Base-by-base conservation (phyloP, 2,113 vertebrate genomes). In the Oryzias woworae region DNA sequence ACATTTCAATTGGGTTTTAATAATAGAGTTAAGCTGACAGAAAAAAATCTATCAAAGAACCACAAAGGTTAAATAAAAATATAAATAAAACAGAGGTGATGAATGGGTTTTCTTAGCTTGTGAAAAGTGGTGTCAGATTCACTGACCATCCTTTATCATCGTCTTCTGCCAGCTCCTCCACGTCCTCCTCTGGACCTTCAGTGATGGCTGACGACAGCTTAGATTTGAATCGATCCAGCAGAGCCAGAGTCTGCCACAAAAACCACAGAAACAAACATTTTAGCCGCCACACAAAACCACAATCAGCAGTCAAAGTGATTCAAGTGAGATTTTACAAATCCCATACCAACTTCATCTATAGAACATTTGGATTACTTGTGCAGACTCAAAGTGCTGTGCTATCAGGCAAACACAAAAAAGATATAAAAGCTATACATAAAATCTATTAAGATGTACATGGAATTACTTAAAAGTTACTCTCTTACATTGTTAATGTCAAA, bases 81-180 rank as follows among this genome's bases (percentile, higher is more conserved):
- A 24, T 23, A 16, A 13, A 44, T 16, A 24, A 44, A 3, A 44
- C 3, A 44, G 2, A 17, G 12, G 0, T 7, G 17, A 17, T 41
- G 1, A 41, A 41, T 16, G 0, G 1, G 16, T 10, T 48, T 31
- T 31, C 7, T 31, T 3, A 0, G n/a, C 17, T 48, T 7, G 43
- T 16, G 13, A 17, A 48, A 44, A 44, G 31, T 18, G 42, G 5
- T 14, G 36, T 41, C 6, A 0, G 14, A 10, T 23, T 56, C n/a
- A 78, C 95, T 96, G 79, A 98, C 97, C 97, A 99, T 90, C 97
- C 97, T 87, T 90, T 94, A 4, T 98, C 96, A 16, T 95, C 93
- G 22, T 98, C 96, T 36, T 98, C 95, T 42, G 77, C 86, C 73
- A 97, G 91, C 10, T 95, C 92, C 70, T 92, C 77, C 24, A 72